phyloP scores from a whole-genome alignment of 2,113 vertebrate genomes.

The Ageneiosus marmoratus region DNA sequence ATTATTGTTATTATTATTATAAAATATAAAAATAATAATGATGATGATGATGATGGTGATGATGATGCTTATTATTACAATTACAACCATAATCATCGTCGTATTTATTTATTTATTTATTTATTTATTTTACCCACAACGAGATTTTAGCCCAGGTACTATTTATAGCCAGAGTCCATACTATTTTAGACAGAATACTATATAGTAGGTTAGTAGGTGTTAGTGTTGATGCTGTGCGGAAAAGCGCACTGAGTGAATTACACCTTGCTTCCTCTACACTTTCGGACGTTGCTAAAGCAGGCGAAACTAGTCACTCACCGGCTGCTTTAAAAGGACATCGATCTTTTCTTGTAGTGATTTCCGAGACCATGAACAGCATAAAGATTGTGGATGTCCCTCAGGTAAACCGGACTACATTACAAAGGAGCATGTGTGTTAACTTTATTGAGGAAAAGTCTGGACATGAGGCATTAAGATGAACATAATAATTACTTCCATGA shows the following conservation, averaged over 20 bases:
- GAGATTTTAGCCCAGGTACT: no score
- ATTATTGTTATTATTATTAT: no score
- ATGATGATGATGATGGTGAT: no score
- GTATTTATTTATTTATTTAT: no score
- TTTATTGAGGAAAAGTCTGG: not conserved
- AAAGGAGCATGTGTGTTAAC: not conserved
- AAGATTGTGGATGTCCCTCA: slow-evolving; percentile 32
- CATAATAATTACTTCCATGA: not conserved
- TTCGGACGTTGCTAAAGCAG: not conserved
- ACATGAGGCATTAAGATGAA: not conserved
- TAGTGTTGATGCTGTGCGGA: not conserved
- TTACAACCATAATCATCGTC: no score
- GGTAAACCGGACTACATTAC: slow-evolving; percentile 32
- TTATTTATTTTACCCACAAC: no score
- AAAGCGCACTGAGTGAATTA: not conserved
- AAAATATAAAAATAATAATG: no score
- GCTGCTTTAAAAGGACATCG: not conserved
- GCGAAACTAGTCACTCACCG: not conserved
- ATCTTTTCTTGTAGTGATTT: not conserved
- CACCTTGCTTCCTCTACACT: not conserved
- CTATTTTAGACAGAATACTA: not conserved
- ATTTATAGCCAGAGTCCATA: no score
- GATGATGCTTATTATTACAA: no score
- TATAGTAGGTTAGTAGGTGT: not conserved
- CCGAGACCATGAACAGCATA: slow-evolving; percentile 34